Conservation (phyloP, 2,797 vertebrate species). For the Yasuhikotakia modesta region DNA sequence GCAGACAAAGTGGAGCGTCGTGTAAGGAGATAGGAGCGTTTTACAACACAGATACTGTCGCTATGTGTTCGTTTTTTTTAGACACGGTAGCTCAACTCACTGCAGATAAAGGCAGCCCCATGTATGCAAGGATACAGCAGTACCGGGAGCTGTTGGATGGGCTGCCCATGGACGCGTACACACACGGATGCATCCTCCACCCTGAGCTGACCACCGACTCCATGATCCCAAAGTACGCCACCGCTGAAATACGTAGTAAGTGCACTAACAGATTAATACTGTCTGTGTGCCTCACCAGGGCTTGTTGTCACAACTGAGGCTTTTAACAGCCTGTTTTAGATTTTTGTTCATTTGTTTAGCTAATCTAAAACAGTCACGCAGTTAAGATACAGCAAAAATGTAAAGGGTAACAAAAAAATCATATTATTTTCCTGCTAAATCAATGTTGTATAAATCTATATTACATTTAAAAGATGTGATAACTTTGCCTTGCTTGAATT, state of each 20-base stretch:
- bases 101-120: constrained; percentile 84
- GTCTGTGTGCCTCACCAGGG: neutral
- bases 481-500: too few species aligned
- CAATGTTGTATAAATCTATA: too few species aligned
- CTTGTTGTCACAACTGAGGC: neutral
- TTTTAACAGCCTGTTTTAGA: too few species aligned
- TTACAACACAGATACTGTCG: neutral
- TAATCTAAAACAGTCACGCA: too few species aligned
- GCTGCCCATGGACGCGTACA: constrained; percentile 98
- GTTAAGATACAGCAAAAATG: too few species aligned
- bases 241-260: constrained; percentile 99
- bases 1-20: neutral
- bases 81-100: constrained; percentile 89
- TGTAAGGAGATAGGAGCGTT: too few species aligned
- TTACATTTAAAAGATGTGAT: too few species aligned
- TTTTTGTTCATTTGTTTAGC: too few species aligned
- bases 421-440: too few species aligned
- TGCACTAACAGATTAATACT: constrained; percentile 59
- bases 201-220: constrained; percentile 98
- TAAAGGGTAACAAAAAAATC: too few species aligned
- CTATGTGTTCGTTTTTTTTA: constrained; percentile 62
- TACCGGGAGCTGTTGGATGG: constrained; percentile 94
- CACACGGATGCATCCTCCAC: constrained; percentile 98
- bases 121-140: constrained; percentile 88
- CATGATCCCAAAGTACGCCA: constrained; percentile 99